phyloP scores from a whole-genome alignment of 2,888 invertebrate species.

The Eristalis tenax region DNA sequence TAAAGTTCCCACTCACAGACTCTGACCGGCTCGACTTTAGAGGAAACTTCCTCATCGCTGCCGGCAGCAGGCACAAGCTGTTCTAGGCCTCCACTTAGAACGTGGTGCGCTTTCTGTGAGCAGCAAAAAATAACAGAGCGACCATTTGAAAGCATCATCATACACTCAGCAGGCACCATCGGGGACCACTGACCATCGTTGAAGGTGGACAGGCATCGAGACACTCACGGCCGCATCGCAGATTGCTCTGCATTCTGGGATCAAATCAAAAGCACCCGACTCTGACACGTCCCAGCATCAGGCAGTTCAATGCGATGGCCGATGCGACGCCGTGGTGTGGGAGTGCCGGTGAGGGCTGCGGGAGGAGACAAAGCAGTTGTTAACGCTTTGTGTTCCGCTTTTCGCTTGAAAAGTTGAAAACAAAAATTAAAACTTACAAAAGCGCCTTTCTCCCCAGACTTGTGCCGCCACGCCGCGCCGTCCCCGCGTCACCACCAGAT shows the following conservation, averaged over 20 bases:
- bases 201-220: background rate
- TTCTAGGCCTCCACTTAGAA: constrained; percentile 33
- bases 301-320: background rate
- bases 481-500: background rate
- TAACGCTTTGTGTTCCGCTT: constrained; percentile 65
- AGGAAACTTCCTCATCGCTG: constrained; percentile 19
- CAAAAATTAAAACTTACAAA: constrained; percentile 67
- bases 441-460: constrained; percentile 66
- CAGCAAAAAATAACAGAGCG: background rate
- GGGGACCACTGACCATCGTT: constrained; percentile 7
- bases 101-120: constrained; percentile 38
- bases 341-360: background rate
- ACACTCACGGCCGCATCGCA: background rate
- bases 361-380: constrained; percentile 42
- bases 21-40: constrained; percentile 16
- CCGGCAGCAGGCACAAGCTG: constrained; percentile 8
- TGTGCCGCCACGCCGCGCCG: background rate
- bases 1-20: constrained; percentile 54
- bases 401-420: constrained; percentile 61
- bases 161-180: constrained; percentile 14
- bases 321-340: background rate
- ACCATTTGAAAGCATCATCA: constrained; percentile 54
- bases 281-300: constrained; percentile 32
- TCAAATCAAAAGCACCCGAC: background rate
- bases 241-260: constrained; percentile 11